Base-by-base conservation (phyloP, 2,888 invertebrate species). In the Timandra comae region DNA sequence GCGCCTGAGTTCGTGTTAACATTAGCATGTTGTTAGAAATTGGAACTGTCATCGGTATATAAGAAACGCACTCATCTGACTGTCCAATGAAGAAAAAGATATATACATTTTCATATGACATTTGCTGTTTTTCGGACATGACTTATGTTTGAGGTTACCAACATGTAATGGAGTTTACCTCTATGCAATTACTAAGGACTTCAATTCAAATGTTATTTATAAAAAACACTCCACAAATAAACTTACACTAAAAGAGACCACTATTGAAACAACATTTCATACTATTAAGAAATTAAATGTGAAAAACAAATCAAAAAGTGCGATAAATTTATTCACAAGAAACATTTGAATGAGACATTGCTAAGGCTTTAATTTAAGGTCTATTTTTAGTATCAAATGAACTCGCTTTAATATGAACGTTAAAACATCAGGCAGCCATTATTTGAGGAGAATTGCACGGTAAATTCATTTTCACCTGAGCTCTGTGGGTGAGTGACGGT, bases 1-100 rank as follows among this genome's bases (percentile, higher is more conserved):
- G 55, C 58, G 55, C 53, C 49, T 59, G 34, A 44, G 38, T 39
- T 35, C 43, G 46, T 32, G 39, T 30, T 29, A 29, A 28, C 35
- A 28, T 34, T 10, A 27, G 33, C 33, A 35, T 41, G 43, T 42
- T 40, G 35, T 30, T 34, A 30, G 36, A 43, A 56, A 54, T 56
- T 47, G 39, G 49, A 54, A 41, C 52, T 57, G 54, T 52, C 59
- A 53, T 46, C 52, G 38, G 37, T 24, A 27, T 28, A 11, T 10
- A 24, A 10, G 24, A 24, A 24, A 11, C 9, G 24, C 11, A 24
- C 9, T 24, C 22, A n/a, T n/a, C n/a, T n/a, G n/a, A n/a, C n/a
- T n/a, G n/a, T n/a, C n/a, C n/a, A n/a, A n/a, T n/a, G n/a, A n/a
- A n/a, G n/a, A n/a, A n/a, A n/a, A n/a, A n/a, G n/a, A n/a, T n/a